A percentile compares a stretch with the other conserved stretches of the same genome.
Evolutionary conservation across 2,797 vertebrate genomes (phyloP).

Genomic region (Natrix natrix): DNA sequence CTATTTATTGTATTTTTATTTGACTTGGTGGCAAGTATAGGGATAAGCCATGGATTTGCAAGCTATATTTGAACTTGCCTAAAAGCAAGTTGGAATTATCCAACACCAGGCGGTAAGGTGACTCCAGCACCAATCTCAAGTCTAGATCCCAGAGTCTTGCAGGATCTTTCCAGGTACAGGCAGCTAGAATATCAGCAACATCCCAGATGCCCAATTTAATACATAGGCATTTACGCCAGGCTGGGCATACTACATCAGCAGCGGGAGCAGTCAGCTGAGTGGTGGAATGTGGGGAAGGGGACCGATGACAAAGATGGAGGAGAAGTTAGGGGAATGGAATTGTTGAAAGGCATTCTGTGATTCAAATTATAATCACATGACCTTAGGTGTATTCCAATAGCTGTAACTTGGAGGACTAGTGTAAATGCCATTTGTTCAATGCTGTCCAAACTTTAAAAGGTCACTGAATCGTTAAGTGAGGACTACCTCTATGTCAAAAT

Average conservation of each 20-base stretch:
- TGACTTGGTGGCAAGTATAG: background rate
- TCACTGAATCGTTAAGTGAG: background rate
- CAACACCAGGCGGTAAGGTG: background rate
- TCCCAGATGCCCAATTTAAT: background rate
- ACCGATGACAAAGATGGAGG: background rate
- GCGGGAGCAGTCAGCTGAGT: background rate
- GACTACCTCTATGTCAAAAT: background rate
- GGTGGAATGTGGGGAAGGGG: accelerated
- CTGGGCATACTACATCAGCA: background rate
- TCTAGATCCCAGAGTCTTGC: background rate
- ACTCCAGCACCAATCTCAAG: background rate
- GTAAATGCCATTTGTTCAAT: background rate
- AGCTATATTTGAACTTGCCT: background rate
- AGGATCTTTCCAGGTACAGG: background rate
- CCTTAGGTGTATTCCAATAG: background rate
- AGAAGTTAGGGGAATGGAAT: background rate
- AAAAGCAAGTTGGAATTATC: background rate
- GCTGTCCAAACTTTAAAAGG: background rate
- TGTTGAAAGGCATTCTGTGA: background rate
- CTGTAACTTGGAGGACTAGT: background rate
- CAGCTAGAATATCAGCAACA: background rate
- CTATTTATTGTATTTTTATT: background rate
- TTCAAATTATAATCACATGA: background rate
- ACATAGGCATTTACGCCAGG: background rate
- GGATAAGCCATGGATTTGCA: background rate